These are phyloP conservation scores for Plodia interpunctella DNA, from an alignment of 1,140 invertebrate species.

Conservation along the genomic window DNA sequence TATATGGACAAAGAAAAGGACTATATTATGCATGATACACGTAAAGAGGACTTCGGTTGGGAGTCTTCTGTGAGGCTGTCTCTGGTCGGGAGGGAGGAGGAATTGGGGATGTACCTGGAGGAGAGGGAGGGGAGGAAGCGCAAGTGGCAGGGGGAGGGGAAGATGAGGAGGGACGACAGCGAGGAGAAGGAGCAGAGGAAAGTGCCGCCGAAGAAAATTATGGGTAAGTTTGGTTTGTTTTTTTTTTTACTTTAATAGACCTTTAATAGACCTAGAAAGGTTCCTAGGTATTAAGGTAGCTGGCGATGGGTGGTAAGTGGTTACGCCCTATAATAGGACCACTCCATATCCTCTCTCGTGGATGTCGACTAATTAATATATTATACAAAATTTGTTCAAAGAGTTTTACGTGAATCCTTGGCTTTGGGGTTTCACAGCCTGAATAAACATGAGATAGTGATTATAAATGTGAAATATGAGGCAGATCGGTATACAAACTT, in stretches of 20 bases:
- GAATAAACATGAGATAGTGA: too few relatives aligned
- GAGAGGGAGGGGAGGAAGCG: conserved; percentile 53
- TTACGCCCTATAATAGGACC: too few relatives aligned
- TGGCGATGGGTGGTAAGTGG: too few relatives aligned
- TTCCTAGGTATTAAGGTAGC: too few relatives aligned
- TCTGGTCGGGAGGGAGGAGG: conserved; percentile 53
- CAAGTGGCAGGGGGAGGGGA: conserved; percentile 59
- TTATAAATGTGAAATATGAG: too few relatives aligned
- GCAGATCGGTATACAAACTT: too few relatives aligned
- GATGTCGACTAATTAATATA: too few relatives aligned
- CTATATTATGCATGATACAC: conserved; percentile 60
- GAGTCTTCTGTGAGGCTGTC: conserved; percentile 56
- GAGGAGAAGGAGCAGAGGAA: conserved; percentile 62
- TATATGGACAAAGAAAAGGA: conserved; percentile 35
- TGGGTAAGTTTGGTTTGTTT: conserved; percentile 46
- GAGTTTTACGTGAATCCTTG: too few relatives aligned
- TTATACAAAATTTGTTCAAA: too few relatives aligned
- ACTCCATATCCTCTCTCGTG: too few relatives aligned
- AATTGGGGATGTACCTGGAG: conserved; percentile 61
- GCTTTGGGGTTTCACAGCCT: too few relatives aligned
- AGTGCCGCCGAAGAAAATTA: conserved; percentile 63
- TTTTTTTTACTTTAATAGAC: neutral
- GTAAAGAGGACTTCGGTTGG: conserved; percentile 60
- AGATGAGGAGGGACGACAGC: conserved; percentile 49
- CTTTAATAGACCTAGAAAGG: neutral